Evolutionary conservation across 2,113 vertebrate genomes (phyloP).

Genomic region (Microtus richardsoni): DNA sequence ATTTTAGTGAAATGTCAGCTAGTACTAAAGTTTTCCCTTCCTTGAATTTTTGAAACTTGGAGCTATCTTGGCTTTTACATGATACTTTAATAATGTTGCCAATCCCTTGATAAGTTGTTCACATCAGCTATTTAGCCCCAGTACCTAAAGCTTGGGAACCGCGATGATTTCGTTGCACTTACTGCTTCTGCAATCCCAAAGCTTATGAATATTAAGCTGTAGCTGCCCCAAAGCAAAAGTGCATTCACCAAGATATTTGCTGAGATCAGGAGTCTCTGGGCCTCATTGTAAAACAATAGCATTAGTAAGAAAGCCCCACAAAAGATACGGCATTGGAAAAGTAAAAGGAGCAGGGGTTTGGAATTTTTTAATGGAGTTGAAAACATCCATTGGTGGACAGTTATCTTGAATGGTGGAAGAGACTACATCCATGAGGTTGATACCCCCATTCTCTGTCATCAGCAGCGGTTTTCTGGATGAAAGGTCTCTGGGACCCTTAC

Average conservation of each 20-base stretch:
- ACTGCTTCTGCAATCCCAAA: constrained; percentile 84
- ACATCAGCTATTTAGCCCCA: constrained; percentile 89
- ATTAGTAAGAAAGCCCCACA: constrained; percentile 85
- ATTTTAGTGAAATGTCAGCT: constrained; percentile 87
- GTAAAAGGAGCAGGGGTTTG: constrained; percentile 79
- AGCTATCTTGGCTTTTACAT: constrained; percentile 82
- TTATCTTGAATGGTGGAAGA: constrained; percentile 78
- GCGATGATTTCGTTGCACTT: constrained; percentile 86
- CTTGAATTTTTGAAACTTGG: constrained; percentile 84
- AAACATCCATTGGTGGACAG: constrained; percentile 77
- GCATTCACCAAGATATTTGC: constrained; percentile 89
- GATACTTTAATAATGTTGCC: constrained; percentile 89
- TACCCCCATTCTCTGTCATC: constrained; percentile 11
- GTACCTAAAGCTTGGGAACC: constrained; percentile 87
- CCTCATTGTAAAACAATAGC: constrained; percentile 88
- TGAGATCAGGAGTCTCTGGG: constrained; percentile 89
- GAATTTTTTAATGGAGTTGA: constrained; percentile 79
- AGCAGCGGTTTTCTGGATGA: constrained; percentile 29
- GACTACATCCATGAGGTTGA: constrained; percentile 59
- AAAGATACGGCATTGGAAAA: constrained; percentile 82
- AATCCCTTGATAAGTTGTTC: constrained; percentile 89
- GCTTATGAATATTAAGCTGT: constrained; percentile 90
- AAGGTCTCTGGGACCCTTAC: constrained; percentile 34
- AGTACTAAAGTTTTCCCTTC: constrained; percentile 77
- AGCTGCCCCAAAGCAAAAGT: constrained; percentile 90